These are phyloP conservation scores for Apodemus agrarius DNA, from an alignment of 2,797 vertebrate species.

Conservation along the genomic window DNA sequence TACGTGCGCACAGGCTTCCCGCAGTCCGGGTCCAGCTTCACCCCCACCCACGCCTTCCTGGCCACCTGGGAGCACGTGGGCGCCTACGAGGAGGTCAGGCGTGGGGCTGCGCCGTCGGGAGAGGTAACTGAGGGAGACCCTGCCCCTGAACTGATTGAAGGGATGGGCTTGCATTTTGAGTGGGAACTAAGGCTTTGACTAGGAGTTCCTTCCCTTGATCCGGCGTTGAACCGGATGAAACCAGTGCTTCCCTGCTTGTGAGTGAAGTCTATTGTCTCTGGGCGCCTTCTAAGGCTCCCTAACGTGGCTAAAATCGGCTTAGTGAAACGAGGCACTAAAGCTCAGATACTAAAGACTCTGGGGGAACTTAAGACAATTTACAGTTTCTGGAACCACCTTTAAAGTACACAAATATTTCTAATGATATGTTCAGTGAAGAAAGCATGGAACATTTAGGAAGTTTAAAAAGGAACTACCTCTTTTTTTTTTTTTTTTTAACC, in stretches of 20 bases:
- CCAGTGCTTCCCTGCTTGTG: neutral
- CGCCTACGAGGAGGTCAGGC: slow-evolving; percentile 90
- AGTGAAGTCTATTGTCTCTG: neutral
- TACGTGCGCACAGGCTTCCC: slow-evolving; percentile 93
- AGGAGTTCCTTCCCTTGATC: neutral
- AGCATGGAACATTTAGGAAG: slow-evolving; percentile 50
- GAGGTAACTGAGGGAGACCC: slow-evolving; percentile 88
- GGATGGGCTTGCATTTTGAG: neutral
- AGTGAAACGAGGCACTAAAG: neutral
- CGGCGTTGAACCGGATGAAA: neutral
- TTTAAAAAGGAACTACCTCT: slow-evolving; percentile 1
- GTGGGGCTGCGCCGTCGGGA: slow-evolving; percentile 81
- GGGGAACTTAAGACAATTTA: neutral
- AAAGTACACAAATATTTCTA: slow-evolving; percentile 38
- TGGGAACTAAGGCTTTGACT: neutral
- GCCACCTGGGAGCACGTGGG: slow-evolving; percentile 96
- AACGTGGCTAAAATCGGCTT: neutral
- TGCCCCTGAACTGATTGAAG: too few relatives aligned
- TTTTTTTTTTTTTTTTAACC: slow-evolving; percentile 56
- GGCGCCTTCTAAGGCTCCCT: neutral
- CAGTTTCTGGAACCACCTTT: slow-evolving; percentile 48
- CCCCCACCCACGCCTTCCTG: slow-evolving; percentile 90
- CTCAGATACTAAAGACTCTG: neutral
- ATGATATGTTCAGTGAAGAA: slow-evolving; percentile 45
- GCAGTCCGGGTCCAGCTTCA: slow-evolving; percentile 83